These are phyloP conservation scores for Macrosteles quadrilineatus DNA, from an alignment of 1,140 invertebrate species.

Conservation along the genomic window DNA sequence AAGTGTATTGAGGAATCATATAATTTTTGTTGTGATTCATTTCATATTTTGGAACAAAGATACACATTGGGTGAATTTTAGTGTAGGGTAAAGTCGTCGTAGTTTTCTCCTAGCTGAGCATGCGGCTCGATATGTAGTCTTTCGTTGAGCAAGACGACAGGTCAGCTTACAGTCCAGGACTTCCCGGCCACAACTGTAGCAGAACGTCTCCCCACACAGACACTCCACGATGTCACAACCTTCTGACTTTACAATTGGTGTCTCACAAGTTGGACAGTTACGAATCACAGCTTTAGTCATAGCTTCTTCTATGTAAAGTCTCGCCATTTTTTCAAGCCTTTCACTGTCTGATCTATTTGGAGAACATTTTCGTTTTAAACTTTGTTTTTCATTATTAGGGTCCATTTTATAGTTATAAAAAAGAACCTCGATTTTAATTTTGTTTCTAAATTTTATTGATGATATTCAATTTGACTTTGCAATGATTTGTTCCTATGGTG, in stretches of 20 bases:
- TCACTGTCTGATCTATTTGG: background rate
- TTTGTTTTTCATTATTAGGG: no score
- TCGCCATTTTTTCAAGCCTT: background rate
- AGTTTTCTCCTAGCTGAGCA: background rate
- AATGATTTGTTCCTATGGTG: no score
- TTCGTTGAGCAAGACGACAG: background rate
- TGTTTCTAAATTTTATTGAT: no score
- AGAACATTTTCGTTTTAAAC: no score
- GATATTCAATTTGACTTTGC: no score
- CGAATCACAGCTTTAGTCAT: background rate
- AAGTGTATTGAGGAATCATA: no score
- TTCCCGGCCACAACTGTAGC: background rate
- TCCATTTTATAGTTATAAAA: no score
- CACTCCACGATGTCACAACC: background rate
- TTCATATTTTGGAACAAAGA: background rate
- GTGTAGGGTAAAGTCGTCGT: background rate
- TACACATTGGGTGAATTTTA: background rate
- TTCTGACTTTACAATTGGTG: background rate
- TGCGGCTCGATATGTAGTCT: no score
- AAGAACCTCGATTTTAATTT: no score
- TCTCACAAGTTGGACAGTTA: background rate
- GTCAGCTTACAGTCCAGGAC: background rate
- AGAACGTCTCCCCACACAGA: background rate
- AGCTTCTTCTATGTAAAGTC: conserved; percentile 9
- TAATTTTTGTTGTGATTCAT: no score